Conservation (phyloP, 2,888 invertebrate genomes). For the Sminthurides aquaticus region DNA sequence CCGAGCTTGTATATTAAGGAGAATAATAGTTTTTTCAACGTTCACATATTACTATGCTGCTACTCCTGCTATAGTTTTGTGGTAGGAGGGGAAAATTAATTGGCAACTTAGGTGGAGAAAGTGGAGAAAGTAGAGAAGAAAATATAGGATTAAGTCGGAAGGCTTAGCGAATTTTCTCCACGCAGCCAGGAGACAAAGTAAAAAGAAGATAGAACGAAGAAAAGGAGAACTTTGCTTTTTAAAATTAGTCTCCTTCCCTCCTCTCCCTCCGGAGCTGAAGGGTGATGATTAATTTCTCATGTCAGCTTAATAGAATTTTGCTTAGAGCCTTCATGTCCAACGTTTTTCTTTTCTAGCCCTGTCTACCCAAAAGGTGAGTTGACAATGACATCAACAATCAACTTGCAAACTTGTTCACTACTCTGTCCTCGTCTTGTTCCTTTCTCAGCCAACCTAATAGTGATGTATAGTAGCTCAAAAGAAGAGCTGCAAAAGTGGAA, state of each 20-base stretch:
- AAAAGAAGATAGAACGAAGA: neutral
- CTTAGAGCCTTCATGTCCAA: constrained; percentile 17
- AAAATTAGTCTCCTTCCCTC: constrained; percentile 16
- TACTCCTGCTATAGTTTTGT: too few relatives aligned
- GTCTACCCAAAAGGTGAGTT: neutral
- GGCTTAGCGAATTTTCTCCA: neutral
- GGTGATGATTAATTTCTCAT: constrained; percentile 25
- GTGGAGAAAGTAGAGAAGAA: neutral
- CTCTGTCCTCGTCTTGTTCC: too few relatives aligned
- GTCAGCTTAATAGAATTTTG: constrained; percentile 26
- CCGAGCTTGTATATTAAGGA: too few relatives aligned
- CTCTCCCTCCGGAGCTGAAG: neutral
- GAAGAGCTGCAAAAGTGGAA: too few relatives aligned
- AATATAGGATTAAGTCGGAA: neutral
- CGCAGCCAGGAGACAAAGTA: neutral
- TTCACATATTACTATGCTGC: too few relatives aligned
- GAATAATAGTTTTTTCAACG: too few relatives aligned
- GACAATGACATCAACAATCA: neutral
- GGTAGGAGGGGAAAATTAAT: constrained; percentile 7
- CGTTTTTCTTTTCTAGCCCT: constrained; percentile 11
- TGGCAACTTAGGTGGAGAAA: neutral
- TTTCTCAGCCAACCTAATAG: too few relatives aligned
- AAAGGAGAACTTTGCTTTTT: constrained; percentile 19
- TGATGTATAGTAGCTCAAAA: too few relatives aligned
- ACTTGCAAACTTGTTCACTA: neutral